Conservation (phyloP, 2,888 invertebrate genomes). For the Petrophora chlorosata region DNA sequence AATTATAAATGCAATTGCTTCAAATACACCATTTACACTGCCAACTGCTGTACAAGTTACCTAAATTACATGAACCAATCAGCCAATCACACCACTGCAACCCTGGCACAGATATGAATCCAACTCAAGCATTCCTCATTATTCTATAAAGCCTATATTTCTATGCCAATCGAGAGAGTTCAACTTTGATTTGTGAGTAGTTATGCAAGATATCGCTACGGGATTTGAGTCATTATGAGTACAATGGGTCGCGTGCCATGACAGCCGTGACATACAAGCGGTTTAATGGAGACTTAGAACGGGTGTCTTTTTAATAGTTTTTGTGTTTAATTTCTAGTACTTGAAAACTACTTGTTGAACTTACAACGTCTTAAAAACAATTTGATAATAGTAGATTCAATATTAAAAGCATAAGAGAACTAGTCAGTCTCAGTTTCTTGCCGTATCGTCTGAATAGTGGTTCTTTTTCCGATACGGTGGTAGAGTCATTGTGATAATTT, state of each 20-base stretch:
- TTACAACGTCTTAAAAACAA: no score
- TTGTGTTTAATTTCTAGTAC: no score
- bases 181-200: constrained; percentile 13
- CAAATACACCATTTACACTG: background rate
- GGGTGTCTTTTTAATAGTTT: constrained; percentile 11
- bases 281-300: constrained; percentile 2
- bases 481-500: no score
- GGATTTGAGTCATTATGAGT: constrained; percentile 27
- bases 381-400: no score
- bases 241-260: constrained; percentile 31
- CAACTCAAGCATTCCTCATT: constrained; percentile 18
- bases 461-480: no score
- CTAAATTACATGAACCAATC: constrained; percentile 32
- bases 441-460: no score
- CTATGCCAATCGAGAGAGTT: constrained; percentile 14
- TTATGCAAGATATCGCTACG: constrained; percentile 11
- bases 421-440: no score
- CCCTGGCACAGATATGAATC: constrained; percentile 43
- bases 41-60: constrained; percentile 9
- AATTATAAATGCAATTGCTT: background rate
- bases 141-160: constrained; percentile 25
- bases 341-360: no score
- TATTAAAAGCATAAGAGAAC: no score
- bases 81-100: constrained; percentile 25
- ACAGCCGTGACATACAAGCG: constrained; percentile 33